Conservation (phyloP, 2,113 vertebrate species). For the Ochotona princeps region DNA sequence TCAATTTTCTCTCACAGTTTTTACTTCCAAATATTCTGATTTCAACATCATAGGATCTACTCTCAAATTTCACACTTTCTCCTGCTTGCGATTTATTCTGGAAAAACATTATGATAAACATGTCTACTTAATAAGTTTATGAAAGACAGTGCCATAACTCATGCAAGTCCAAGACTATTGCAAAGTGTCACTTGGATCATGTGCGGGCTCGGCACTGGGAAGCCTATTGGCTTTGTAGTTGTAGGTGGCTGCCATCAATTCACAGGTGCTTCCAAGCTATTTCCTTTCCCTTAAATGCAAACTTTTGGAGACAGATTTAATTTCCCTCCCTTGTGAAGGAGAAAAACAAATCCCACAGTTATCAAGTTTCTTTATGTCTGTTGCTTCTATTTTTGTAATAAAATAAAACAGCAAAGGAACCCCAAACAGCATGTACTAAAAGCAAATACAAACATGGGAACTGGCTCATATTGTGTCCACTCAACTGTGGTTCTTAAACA, state of each 20-base stretch:
- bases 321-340: constrained; percentile 39
- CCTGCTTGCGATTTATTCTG: background rate
- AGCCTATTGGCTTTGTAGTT: background rate
- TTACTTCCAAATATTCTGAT: constrained; percentile 41
- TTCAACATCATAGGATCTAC: constrained; percentile 9
- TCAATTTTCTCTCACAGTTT: background rate
- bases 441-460: background rate
- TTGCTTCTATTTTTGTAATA: constrained; percentile 26
- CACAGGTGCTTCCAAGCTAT: background rate
- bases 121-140: background rate
- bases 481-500: background rate
- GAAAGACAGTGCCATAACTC: background rate
- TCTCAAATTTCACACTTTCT: background rate
- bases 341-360: constrained; percentile 40
- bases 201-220: background rate
- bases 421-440: background rate
- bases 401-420: constrained; percentile 26
- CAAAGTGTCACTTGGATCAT: constrained; percentile 5
- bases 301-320: background rate
- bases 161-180: background rate
- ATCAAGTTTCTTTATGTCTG: constrained; percentile 29
- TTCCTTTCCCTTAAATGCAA: constrained; percentile 4
- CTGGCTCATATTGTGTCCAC: background rate
- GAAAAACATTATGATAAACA: constrained; percentile 32
- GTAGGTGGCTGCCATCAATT: background rate